Evolutionary conservation across 2,888 invertebrate genomes (phyloP).

Genomic region (Pammene aurita): DNA sequence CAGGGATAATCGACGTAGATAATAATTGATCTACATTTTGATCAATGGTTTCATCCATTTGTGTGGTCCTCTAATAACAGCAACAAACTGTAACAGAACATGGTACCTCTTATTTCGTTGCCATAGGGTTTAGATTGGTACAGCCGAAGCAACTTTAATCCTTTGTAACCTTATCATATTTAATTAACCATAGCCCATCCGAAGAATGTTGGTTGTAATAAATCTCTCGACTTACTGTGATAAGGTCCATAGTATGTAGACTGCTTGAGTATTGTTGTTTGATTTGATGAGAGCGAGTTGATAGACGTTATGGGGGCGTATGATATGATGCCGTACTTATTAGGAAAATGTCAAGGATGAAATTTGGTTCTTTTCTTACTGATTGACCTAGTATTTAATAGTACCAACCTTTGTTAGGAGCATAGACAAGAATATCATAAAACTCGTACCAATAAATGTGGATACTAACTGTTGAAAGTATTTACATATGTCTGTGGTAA

Average conservation of each 20-base stretch:
- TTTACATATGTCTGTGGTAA: too few relatives aligned
- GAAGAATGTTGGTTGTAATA: not conserved
- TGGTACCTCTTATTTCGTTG: not conserved
- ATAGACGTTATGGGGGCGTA: constrained; percentile 19
- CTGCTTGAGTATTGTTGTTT: constrained; percentile 18
- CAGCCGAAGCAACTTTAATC: not conserved
- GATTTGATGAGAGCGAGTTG: constrained; percentile 18
- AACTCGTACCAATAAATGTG: too few relatives aligned
- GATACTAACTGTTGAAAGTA: too few relatives aligned
- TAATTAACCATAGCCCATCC: not conserved
- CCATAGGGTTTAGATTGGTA: not conserved
- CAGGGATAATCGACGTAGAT: constrained; percentile 25
- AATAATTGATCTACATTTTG: constrained; percentile 26
- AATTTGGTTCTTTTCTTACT: not conserved
- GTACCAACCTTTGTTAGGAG: not conserved
- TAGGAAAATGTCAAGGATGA: constrained; percentile 19
- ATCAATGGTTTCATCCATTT: constrained; percentile 19
- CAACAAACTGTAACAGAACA: not conserved
- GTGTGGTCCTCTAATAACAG: constrained; percentile 1
- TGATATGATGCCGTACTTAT: not conserved
- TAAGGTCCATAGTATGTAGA: not conserved
- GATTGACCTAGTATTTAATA: not conserved
- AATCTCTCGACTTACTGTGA: constrained; percentile 4
- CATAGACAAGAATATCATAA: too few relatives aligned
- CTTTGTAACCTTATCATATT: constrained; percentile 14